Evolutionary conservation across 2,888 invertebrate genomes (phyloP).

Genomic region (Ctenicera cuprea): DNA sequence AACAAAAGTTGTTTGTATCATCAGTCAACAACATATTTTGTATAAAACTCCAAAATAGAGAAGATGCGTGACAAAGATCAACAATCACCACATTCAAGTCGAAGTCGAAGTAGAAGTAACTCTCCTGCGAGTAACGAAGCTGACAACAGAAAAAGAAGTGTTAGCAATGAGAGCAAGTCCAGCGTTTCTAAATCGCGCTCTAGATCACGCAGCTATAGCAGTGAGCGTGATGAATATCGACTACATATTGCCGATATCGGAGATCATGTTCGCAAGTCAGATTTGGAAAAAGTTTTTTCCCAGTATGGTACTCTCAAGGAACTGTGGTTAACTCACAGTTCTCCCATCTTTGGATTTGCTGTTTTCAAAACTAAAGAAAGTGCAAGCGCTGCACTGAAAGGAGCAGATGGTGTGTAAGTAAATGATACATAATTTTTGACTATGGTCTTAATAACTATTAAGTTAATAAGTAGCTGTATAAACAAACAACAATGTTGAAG

Average conservation of each 20-base stretch:
- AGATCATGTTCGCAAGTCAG: conserved; percentile 74
- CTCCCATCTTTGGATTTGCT: conserved; percentile 78
- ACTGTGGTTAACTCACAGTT: conserved; percentile 77
- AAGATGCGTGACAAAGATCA: conserved; percentile 66
- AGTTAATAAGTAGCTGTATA: not conserved
- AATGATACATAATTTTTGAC: not conserved
- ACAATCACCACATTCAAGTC: conserved; percentile 60
- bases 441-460: not conserved
- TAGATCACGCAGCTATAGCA: conserved; percentile 68
- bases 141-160: conserved; percentile 57
- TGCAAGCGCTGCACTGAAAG: conserved; percentile 72
- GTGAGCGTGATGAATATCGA: conserved; percentile 71
- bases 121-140: conserved; percentile 65
- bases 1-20: conserved; percentile 23
- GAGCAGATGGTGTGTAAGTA: conserved; percentile 74
- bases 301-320: conserved; percentile 75
- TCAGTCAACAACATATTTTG: not conserved
- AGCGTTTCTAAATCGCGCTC: conserved; percentile 68
- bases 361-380: conserved; percentile 75
- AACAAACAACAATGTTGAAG: too few species aligned
- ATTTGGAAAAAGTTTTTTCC: conserved; percentile 74
- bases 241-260: conserved; percentile 75
- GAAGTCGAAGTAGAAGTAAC: conserved; percentile 66
- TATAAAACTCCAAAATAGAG: not conserved
- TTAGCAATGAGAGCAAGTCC: conserved; percentile 63